Evolutionary conservation across 2,888 invertebrate species (phyloP), one percentile per base, ranked within the genome.

Genomic region (Pterostichus madidus): DNA sequence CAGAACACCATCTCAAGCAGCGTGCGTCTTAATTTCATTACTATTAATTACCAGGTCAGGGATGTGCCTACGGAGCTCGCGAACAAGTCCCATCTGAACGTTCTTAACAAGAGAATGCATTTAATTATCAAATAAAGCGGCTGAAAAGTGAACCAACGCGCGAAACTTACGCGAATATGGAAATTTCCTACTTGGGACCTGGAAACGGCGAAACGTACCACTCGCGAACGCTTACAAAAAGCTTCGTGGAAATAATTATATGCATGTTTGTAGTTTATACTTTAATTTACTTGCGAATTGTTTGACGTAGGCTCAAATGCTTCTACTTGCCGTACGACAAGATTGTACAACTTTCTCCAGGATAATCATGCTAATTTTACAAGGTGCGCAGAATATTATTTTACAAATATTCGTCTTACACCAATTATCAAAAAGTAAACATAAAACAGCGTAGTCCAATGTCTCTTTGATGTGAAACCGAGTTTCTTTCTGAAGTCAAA

Each of bases 71-170:
- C 46, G 24, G 32, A 44, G 39, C 39, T 59, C 49, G 80, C 52
- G 56, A 71, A 53, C 53, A 71, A 71, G 52, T 32, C 46, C 61
- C 64, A 59, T 64, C 78, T 78, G 78, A 78, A 35, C 59, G 61
- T 79, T 79, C 64, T 64, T 64, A 79, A 64, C 79, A 64, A 64
- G 46, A 64, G 49, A 71, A 80, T 80, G 80, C 80, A 80, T 80
- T 80, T 80, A 68, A 80, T 80, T 80, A 80, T 68, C 80, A 71
- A 80, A 80, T 80, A 80, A 80, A 80, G 71, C 49, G 80, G 71
- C 80, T 80, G 53, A 79, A 79, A 79, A 79, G 79, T 64, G 79
- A 79, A 64, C 59, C 61, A 59, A 78, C 61, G 24, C 13, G 44
- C 31, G 15, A 49, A 79, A 79, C 78, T 59, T 53, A 59, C 59